phyloP scores from a whole-genome alignment of 2,113 vertebrate genomes.

The Agelaius tricolor region DNA sequence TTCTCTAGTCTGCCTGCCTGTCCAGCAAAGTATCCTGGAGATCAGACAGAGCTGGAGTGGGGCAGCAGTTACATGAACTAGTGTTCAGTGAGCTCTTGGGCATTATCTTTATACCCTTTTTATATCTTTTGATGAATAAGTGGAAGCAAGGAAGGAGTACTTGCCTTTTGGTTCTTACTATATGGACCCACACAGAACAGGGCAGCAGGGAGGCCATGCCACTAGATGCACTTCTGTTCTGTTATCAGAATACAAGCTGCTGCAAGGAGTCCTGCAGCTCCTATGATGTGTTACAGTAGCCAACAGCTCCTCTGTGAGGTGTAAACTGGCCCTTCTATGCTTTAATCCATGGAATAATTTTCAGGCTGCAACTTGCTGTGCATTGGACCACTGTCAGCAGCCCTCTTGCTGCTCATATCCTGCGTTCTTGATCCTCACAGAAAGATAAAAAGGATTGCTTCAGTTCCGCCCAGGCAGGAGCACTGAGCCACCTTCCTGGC shows the following conservation, averaged over 20 bases:
- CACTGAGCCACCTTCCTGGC: neutral
- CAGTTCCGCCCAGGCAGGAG: rapidly evolving
- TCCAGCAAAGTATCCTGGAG: neutral
- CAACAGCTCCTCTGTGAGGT: conserved; percentile 61
- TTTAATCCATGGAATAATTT: neutral
- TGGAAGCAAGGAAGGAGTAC: neutral
- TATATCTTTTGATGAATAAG: neutral
- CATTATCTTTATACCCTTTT: neutral
- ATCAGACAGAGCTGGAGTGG: neutral
- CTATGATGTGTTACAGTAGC: neutral
- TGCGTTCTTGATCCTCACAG: neutral
- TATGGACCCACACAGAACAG: neutral
- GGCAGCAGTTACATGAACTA: neutral
- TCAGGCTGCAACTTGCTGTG: neutral
- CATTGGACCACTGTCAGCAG: neutral
- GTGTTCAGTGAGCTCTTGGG: neutral
- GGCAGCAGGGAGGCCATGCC: neutral
- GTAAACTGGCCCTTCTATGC: neutral
- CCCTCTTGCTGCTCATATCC: neutral
- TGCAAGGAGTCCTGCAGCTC: neutral
- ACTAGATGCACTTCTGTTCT: neutral
- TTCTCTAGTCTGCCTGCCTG: neutral
- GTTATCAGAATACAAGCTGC: neutral
- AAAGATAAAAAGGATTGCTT: neutral
- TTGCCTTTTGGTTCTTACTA: neutral